Evolutionary conservation across 2,888 invertebrate genomes (phyloP), one percentile per base, ranked within the genome.

Genomic region (Lepeophtheirus nordmannii): DNA sequence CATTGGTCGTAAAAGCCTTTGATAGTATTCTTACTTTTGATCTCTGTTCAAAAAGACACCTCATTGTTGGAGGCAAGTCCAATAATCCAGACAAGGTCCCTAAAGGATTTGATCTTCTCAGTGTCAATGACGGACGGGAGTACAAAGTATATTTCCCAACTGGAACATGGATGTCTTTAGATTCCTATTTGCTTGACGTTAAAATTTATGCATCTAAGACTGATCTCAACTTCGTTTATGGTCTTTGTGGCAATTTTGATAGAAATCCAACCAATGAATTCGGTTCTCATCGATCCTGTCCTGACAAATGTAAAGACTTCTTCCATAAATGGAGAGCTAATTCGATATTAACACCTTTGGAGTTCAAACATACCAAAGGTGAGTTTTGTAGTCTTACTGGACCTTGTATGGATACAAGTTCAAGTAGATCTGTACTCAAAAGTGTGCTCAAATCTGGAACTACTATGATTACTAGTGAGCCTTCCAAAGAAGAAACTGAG

Each of bases 241-340:
- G 72, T 12, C 68, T 72, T 0, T 72, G 72, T 69, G 72, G 72
- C 20, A 70, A 71, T 23, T 71, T 72, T 67, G 72, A 72, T 64
- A 67, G 70, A 11, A 68, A 72, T 64, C 65, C 62, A 8, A 67
- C 68, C 8, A 72, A 72, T 68, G 72, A 72, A 58, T 70, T 72
- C 41, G 53, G 53, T 5, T 5, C 5, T 46, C 53, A 46, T 46
- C 53, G 53, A 68, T 69, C 0, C 70, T 69, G 10, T 70, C 69
- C 58, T n/a, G 53, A 46, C 8, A 46, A 46, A n/a, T 46, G 53
- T 46, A 46, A 46, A 17, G 69, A 70, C 67, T 70, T 71, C 12
- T 69, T 70, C 67, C 61, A 68, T 10, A 70, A 70, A 17, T 72
- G 72, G 53, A 2, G 53, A 46, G 53, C 53, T 5, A 14, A 2